These are phyloP conservation scores for Drosophila littoralis DNA, from an alignment of 1,140 invertebrate species.

Conservation along the genomic window DNA sequence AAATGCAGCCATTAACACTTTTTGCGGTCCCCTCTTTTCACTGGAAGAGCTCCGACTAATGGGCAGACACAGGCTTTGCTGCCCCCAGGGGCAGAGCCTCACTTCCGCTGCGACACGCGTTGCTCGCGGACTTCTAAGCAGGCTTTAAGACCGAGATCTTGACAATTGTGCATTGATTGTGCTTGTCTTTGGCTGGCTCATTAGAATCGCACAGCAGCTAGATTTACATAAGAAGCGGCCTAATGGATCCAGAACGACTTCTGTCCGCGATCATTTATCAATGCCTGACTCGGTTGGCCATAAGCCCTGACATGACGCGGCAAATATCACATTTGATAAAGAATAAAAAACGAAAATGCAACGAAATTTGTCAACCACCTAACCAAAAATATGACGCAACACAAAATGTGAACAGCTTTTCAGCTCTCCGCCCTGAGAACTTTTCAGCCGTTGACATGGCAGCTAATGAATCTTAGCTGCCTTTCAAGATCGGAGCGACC, in stretches of 20 bases:
- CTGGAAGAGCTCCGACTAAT: neutral
- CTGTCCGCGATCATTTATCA: conserved; percentile 43
- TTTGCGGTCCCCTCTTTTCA: conserved; percentile 3
- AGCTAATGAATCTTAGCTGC: conserved; percentile 49
- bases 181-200: neutral
- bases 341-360: conserved; percentile 13
- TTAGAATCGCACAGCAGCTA: conserved; percentile 16
- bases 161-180: conserved; percentile 39
- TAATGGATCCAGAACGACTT: conserved; percentile 24
- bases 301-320: conserved; percentile 32
- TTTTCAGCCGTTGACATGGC: conserved; percentile 33
- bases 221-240: conserved; percentile 13
- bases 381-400: conserved; percentile 45
- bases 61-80: neutral
- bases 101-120: conserved; percentile 40
- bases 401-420: conserved; percentile 37
- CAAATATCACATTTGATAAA: conserved; percentile 13
- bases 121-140: conserved; percentile 38
- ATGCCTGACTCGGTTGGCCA: conserved; percentile 27
- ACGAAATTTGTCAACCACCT: conserved; percentile 47
- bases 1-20: conserved; percentile 51
- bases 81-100: neutral
- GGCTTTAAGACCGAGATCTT: neutral
- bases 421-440: conserved; percentile 35
- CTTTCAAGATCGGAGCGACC: conserved; percentile 10